These are phyloP conservation scores for Sturmia bella DNA, from an alignment of 2,888 invertebrate species.

Conservation along the genomic window DNA sequence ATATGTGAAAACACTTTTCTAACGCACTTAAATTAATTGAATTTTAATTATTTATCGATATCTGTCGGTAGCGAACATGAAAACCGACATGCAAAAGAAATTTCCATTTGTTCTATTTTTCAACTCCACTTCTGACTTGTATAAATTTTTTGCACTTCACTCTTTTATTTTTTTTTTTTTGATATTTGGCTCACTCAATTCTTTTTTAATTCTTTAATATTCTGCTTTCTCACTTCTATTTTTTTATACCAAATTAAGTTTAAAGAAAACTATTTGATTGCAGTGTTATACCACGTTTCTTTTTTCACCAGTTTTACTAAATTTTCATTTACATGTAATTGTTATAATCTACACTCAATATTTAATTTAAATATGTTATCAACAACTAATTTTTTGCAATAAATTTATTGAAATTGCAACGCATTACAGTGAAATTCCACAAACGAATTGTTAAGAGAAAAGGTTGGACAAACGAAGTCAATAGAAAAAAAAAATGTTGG, in stretches of 20 bases:
- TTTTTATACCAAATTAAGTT: constrained; percentile 59
- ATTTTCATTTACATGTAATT: constrained; percentile 9
- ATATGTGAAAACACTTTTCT: constrained; percentile 18
- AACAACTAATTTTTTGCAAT: constrained; percentile 56
- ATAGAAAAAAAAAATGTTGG: constrained; percentile 54
- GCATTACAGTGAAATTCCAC: constrained; percentile 69
- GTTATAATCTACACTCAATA: constrained; percentile 25
- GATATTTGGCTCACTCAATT: constrained; percentile 50
- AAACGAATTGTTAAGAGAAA: constrained; percentile 57
- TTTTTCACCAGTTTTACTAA: constrained; percentile 16
- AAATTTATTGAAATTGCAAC: constrained; percentile 66
- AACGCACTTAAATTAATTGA: constrained; percentile 26
- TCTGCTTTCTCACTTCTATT: constrained; percentile 48
- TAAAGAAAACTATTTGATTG: constrained; percentile 32
- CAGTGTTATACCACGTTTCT: constrained; percentile 57
- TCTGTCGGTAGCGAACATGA: background rate
- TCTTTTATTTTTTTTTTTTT: constrained; percentile 20
- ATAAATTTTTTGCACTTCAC: constrained; percentile 42
- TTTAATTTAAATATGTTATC: constrained; percentile 24
- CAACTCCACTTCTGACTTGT: constrained; percentile 44
- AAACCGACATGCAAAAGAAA: constrained; percentile 34
- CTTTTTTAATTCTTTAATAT: constrained; percentile 39
- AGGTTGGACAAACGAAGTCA: constrained; percentile 56
- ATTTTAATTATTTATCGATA: constrained; percentile 39
- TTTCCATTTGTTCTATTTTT: constrained; percentile 52